A percentile compares a stretch with the other conserved stretches of the same genome.
These are phyloP conservation scores for Leptinotarsa juncta DNA, from an alignment of 2,888 invertebrate species.

Conservation along the genomic window DNA sequence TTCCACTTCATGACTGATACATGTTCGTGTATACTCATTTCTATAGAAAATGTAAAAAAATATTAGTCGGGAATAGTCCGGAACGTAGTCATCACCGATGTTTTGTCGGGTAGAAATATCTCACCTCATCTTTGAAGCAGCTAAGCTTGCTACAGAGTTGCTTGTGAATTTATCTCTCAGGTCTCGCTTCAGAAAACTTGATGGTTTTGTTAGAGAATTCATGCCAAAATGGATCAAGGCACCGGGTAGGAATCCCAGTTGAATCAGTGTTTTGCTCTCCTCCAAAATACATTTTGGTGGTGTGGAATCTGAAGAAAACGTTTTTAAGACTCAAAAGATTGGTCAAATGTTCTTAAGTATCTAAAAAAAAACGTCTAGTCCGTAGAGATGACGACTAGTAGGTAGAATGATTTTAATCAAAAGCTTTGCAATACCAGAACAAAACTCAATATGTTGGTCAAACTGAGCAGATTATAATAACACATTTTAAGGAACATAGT, in stretches of 20 bases:
- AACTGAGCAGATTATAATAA: too few relatives aligned
- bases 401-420: too few relatives aligned
- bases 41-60: constrained; percentile 35
- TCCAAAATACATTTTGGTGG: constrained; percentile 82
- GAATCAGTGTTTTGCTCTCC: constrained; percentile 73
- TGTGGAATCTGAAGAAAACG: constrained; percentile 75
- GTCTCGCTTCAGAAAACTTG: constrained; percentile 72
- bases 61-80: background rate
- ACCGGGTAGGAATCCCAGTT: constrained; percentile 82
- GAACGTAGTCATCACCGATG: background rate
- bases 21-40: constrained; percentile 47
- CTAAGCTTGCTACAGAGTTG: constrained; percentile 75
- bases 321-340: background rate
- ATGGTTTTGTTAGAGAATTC: constrained; percentile 58
- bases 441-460: too few relatives aligned
- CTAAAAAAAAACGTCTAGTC: too few relatives aligned
- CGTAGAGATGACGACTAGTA: too few relatives aligned
- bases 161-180: constrained; percentile 73
- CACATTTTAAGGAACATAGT: too few relatives aligned
- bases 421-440: too few relatives aligned
- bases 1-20: constrained; percentile 33
- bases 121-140: constrained; percentile 76
- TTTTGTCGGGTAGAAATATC: background rate
- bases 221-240: constrained; percentile 81
- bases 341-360: too few relatives aligned